Evolutionary conservation across 2,888 invertebrate species (phyloP), one percentile per base, ranked within the genome.

Genomic region (Cerastoderma edule): DNA sequence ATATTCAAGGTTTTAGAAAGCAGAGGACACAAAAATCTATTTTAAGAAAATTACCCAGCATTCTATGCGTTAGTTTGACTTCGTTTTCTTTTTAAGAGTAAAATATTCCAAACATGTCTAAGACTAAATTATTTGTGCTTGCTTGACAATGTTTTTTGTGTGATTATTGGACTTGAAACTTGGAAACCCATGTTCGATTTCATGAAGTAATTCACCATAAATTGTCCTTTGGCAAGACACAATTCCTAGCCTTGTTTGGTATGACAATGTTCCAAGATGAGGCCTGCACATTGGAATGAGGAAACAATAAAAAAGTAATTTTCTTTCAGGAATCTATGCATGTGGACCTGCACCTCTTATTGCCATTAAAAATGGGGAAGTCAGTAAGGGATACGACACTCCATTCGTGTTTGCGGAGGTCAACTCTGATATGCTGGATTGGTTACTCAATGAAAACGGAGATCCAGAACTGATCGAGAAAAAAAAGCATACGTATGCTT

Each of bases 401-500:
- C 95, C 95, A 24, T 98, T 98, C 89, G 94, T 98, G 0, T 98
- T 96, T 90, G 96, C 98, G 5, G 97, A 98, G 94, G 98, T 98
- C 1, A 98, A 98, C 91, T 98, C 98, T 19, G 98, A 98, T 91
- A 96, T 96, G 93, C 95, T 98, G 8, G 95, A 95, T 88, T 98
- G 98, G 98, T 3, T 56, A 5, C 5, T 28, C 22, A 56, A 28
- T 2, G 27, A 56, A 19, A 32, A 32, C 32, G 32, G 56, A 28
- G 6, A 24, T 8, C 4, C 5, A 13, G 28, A 54, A 4, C 28
- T 54, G 24, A 10, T 54, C n/a, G 10, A 5, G 16, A n/a, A 19
- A 5, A 6, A 19, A 19, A 19, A 19, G n/a, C 8, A 48, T 10
- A 19, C 5, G 48, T 48, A 48, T 10, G 48, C n/a, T 6, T 5